Percentiles rank a stretch among this genome's conserved stretches.
Conservation (phyloP, 2,113 vertebrate genomes). For the Morone saxatilis region DNA sequence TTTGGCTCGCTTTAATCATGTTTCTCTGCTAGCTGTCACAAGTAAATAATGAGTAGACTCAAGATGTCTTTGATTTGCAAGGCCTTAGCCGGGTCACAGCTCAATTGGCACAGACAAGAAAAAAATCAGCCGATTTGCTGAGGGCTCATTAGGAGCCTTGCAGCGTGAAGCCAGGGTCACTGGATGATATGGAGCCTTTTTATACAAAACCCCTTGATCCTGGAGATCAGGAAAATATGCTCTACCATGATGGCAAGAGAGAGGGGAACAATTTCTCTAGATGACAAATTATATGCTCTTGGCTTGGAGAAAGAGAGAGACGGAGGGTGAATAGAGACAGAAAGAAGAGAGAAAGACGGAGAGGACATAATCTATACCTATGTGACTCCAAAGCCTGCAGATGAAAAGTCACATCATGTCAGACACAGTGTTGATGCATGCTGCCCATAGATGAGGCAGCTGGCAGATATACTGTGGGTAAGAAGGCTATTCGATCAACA, state of each 20-base stretch:
- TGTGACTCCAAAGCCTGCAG: constrained; percentile 55
- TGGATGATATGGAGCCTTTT: constrained; percentile 59
- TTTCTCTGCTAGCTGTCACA: constrained; percentile 71
- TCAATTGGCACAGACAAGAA: constrained; percentile 69
- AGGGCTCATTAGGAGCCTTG: constrained; percentile 73
- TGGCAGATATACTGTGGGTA: constrained; percentile 65
- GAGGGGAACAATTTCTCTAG: constrained; percentile 60
- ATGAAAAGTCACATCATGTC: constrained; percentile 76
- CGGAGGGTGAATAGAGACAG: constrained; percentile 31
- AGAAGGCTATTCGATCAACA: constrained; percentile 59
- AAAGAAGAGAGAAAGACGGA: constrained; percentile 30
- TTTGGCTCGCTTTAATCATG: constrained; percentile 75
- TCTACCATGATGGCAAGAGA: constrained; percentile 50
- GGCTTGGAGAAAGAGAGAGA: constrained; percentile 43
- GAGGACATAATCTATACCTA: constrained; percentile 66
- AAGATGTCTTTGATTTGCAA: constrained; percentile 76
- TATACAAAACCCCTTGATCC: constrained; percentile 75
- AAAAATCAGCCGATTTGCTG: constrained; percentile 57
- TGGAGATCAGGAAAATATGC: constrained; percentile 65
- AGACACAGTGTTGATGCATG: constrained; percentile 69
- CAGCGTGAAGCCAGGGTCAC: constrained; percentile 60
- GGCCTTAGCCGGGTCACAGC: constrained; percentile 70
- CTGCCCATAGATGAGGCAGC: constrained; percentile 63
- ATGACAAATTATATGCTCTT: constrained; percentile 68
- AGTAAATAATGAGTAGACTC: constrained; percentile 78